phyloP scores from a whole-genome alignment of 23 tunicate genomes.

The Clavelina lepadiformis region DNA sequence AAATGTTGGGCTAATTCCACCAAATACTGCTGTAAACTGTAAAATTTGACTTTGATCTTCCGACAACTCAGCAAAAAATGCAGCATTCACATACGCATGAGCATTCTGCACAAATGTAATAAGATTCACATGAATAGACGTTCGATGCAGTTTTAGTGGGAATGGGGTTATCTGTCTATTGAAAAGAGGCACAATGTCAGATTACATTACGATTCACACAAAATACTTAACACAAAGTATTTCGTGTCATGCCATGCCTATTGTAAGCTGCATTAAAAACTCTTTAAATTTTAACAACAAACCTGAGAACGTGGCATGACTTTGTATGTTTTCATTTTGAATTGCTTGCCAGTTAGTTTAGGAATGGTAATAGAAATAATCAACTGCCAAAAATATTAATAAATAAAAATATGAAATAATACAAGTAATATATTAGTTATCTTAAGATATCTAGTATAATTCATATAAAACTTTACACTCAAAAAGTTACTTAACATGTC shows the following conservation, averaged over 20 bases:
- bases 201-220: too few species aligned
- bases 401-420: too few species aligned
- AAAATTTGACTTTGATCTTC: background rate
- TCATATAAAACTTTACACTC: background rate
- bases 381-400: background rate
- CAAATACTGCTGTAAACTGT: conserved; percentile 27
- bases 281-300: background rate
- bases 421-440: too few species aligned
- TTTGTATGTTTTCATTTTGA: conserved; percentile 24
- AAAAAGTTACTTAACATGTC: background rate
- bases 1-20: conserved; percentile 45
- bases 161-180: too few species aligned
- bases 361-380: conserved; percentile 28
- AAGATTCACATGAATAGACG: background rate
- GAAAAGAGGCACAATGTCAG: too few species aligned
- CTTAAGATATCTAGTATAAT: background rate
- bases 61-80: conserved; percentile 33
- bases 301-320: conserved; percentile 71
- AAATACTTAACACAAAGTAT: too few species aligned
- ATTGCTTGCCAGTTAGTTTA: background rate
- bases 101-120: conserved; percentile 53
- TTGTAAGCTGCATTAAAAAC: background rate
- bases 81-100: conserved; percentile 85
- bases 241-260: too few species aligned
- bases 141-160: background rate